Percentiles rank a stretch among this genome's conserved stretches.
phyloP scores from a whole-genome alignment of 2,797 vertebrate genomes.

The Melanotaenia trifasciata region DNA sequence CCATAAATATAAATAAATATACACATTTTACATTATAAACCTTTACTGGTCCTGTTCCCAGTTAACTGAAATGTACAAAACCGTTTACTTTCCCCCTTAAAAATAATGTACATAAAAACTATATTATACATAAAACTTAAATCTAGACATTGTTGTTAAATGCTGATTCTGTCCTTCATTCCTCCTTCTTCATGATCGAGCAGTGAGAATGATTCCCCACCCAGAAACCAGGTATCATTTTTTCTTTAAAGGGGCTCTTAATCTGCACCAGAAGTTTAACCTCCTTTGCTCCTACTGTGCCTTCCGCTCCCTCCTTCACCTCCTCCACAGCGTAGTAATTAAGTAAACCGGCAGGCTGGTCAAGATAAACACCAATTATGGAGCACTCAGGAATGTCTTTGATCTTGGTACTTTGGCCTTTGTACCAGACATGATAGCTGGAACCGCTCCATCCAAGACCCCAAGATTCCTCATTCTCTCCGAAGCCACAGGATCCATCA shows the following conservation, averaged over 20 bases:
- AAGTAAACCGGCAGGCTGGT: slow-evolving; percentile 76
- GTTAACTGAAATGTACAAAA: slow-evolving; percentile 8
- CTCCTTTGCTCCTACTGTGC: slow-evolving; percentile 42
- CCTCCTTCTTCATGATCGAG: slow-evolving; percentile 56
- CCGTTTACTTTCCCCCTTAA: background rate
- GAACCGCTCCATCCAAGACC: slow-evolving; percentile 76
- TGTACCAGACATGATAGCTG: slow-evolving; percentile 71
- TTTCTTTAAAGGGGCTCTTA: slow-evolving; percentile 65
- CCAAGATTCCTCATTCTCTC: slow-evolving; percentile 81
- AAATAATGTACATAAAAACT: no score
- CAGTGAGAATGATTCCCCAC: slow-evolving; percentile 68
- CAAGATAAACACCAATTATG: slow-evolving; percentile 69
- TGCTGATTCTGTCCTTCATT: slow-evolving; percentile 30
- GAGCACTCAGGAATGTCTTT: slow-evolving; percentile 44
- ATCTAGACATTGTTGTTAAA: background rate
- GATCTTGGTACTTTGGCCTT: slow-evolving; percentile 45
- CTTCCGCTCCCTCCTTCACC: slow-evolving; percentile 52
- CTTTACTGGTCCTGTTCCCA: slow-evolving; percentile 35
- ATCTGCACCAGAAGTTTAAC: slow-evolving; percentile 69
- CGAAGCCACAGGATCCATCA: slow-evolving; percentile 71
- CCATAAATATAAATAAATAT: slow-evolving; percentile 24
- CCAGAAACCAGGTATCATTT: slow-evolving; percentile 78
- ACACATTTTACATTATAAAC: slow-evolving; percentile 48
- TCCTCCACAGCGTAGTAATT: slow-evolving; percentile 75
- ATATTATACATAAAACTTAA: no score